phyloP scores from a whole-genome alignment of 2,888 invertebrate species.

The Oxycera nigricornis region DNA sequence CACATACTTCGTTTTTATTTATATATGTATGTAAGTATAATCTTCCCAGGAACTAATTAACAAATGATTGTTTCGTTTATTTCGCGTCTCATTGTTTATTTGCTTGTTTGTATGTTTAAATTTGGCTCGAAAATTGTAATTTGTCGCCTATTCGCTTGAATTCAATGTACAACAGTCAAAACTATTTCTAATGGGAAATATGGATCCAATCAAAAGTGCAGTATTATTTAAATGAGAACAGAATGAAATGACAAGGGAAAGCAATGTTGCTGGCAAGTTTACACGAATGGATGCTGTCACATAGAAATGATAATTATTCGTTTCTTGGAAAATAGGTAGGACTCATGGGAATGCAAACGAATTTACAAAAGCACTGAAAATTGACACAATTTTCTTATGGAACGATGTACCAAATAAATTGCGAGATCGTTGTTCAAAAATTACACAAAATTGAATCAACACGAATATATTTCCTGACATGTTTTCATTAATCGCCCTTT shows the following conservation, averaged over 20 bases:
- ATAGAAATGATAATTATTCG: too few relatives aligned
- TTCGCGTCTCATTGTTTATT: slow-evolving; percentile 18
- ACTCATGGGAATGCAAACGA: too few relatives aligned
- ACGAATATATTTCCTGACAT: too few relatives aligned
- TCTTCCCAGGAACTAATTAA: slow-evolving; percentile 47
- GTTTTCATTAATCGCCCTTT: too few relatives aligned
- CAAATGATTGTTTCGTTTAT: slow-evolving; percentile 47
- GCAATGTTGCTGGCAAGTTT: too few relatives aligned
- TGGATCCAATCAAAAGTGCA: background rate
- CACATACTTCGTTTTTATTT: slow-evolving; percentile 16
- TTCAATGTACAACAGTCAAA: slow-evolving; percentile 26
- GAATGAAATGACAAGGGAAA: background rate
- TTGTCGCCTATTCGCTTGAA: background rate
- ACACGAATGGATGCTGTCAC: too few relatives aligned
- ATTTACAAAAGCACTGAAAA: too few relatives aligned
- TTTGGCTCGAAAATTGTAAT: slow-evolving; percentile 32
- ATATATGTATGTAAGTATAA: slow-evolving; percentile 41
- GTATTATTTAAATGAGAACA: background rate
- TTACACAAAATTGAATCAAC: too few relatives aligned
- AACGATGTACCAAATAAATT: too few relatives aligned
- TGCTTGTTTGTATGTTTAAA: slow-evolving; percentile 17
- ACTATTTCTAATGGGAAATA: background rate
- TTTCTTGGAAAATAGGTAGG: too few relatives aligned
- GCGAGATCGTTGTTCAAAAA: too few relatives aligned
- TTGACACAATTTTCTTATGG: too few relatives aligned